Conservation (phyloP, 2,113 vertebrate species). For the Vireo altiloquus region DNA sequence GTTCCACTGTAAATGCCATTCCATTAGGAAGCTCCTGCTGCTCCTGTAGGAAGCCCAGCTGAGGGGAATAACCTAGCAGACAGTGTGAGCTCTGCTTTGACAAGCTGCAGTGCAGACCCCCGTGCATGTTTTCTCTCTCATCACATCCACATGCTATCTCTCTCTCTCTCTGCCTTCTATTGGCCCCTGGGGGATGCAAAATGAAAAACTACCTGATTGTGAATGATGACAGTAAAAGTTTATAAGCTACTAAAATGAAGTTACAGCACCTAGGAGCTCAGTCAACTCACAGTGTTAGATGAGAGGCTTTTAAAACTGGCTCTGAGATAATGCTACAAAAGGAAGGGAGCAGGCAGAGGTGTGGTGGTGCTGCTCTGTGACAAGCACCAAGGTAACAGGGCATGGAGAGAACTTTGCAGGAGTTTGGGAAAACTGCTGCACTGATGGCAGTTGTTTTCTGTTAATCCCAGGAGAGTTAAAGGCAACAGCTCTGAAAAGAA, state of each 20-base stretch:
- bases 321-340: not conserved
- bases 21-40: not conserved
- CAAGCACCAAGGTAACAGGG: not conserved
- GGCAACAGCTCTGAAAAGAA: not conserved
- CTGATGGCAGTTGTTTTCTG: not conserved
- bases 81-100: not conserved
- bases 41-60: not conserved
- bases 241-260: slow-evolving; percentile 76
- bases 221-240: slow-evolving; percentile 76
- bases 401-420: not conserved
- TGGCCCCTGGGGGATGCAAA: slow-evolving; percentile 47
- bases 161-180: not conserved
- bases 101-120: not conserved
- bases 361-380: not conserved
- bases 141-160: not conserved
- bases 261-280: slow-evolving; percentile 72
- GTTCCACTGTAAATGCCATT: not conserved
- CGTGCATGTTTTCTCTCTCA: not conserved
- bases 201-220: slow-evolving; percentile 67
- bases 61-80: not conserved
- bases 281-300: slow-evolving; percentile 59
- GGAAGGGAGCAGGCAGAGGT: not conserved
- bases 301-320: slow-evolving; percentile 55
- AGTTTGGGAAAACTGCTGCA: not conserved
- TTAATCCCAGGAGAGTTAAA: not conserved